phyloP scores from a whole-genome alignment of 2,888 invertebrate species.

The Folsomia candida region DNA sequence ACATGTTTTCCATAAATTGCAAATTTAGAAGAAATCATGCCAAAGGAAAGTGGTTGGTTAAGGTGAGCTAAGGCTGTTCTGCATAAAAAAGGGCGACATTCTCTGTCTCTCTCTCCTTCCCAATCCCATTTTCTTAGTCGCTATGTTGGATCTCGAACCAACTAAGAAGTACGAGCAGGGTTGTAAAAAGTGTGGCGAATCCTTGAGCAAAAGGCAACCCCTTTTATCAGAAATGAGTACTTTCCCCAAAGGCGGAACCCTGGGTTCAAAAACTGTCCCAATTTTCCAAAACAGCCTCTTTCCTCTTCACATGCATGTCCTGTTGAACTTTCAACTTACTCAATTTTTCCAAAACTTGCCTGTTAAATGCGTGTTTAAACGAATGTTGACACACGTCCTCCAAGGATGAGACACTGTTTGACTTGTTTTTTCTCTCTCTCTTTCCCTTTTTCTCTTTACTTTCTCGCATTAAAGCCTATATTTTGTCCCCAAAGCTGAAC shows the following conservation, averaged over 20 bases:
- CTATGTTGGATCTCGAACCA: too few species aligned
- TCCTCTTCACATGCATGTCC: neutral
- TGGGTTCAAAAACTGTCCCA: neutral
- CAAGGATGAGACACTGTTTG: neutral
- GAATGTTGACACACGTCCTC: constrained; percentile 2
- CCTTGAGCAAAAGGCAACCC: too few species aligned
- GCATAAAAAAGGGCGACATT: neutral
- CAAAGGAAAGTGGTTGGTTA: neutral
- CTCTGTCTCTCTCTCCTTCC: neutral
- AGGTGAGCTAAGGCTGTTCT: neutral
- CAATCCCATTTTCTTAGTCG: neutral
- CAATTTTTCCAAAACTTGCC: neutral
- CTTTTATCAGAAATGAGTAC: too few species aligned
- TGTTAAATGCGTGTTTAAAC: neutral
- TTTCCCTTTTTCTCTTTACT: too few species aligned
- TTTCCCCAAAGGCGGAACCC: too few species aligned
- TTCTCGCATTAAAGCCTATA: too few species aligned
- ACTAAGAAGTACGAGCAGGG: too few species aligned
- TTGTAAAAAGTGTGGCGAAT: too few species aligned
- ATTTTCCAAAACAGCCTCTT: neutral
- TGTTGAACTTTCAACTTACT: neutral
- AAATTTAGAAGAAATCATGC: neutral
- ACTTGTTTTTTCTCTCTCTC: neutral
- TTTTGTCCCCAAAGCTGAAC: too few species aligned
- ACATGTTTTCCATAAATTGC: constrained; percentile 5